These are phyloP conservation scores for Benitochromis conjunctus DNA, from an alignment of 2,113 vertebrate species.

Conservation along the genomic window DNA sequence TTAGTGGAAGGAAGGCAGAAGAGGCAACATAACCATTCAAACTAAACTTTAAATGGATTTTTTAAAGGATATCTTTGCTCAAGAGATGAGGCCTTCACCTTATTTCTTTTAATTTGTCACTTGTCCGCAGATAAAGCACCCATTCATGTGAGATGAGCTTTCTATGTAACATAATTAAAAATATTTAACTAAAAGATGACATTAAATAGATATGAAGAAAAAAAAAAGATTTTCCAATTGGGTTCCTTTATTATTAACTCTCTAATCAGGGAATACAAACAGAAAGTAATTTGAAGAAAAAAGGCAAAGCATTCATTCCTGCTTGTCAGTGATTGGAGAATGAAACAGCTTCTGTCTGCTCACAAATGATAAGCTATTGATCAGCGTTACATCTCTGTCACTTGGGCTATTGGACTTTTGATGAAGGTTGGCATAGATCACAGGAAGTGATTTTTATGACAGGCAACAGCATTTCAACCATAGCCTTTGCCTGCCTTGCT, in stretches of 20 bases:
- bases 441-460: slow-evolving; percentile 55
- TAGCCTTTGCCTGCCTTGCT: slow-evolving; percentile 27
- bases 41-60: neutral
- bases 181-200: neutral
- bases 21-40: neutral
- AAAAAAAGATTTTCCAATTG: neutral
- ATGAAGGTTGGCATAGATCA: slow-evolving; percentile 55
- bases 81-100: neutral
- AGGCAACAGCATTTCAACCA: slow-evolving; percentile 42
- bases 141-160: neutral
- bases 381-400: slow-evolving; percentile 45
- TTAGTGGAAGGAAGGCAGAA: neutral
- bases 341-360: slow-evolving; percentile 27
- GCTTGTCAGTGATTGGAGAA: slow-evolving; percentile 15
- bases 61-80: neutral
- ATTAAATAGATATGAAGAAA: neutral
- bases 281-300: slow-evolving; percentile 2
- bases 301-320: slow-evolving; percentile 3
- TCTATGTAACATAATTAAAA: neutral
- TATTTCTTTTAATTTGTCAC: neutral
- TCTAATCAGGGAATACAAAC: slow-evolving; percentile 1
- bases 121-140: neutral
- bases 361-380: slow-evolving; percentile 60
- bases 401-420: slow-evolving; percentile 33
- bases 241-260: neutral